Base-by-base conservation (phyloP, 1,140 invertebrate species). In the Leptestheria dahalacensis region DNA sequence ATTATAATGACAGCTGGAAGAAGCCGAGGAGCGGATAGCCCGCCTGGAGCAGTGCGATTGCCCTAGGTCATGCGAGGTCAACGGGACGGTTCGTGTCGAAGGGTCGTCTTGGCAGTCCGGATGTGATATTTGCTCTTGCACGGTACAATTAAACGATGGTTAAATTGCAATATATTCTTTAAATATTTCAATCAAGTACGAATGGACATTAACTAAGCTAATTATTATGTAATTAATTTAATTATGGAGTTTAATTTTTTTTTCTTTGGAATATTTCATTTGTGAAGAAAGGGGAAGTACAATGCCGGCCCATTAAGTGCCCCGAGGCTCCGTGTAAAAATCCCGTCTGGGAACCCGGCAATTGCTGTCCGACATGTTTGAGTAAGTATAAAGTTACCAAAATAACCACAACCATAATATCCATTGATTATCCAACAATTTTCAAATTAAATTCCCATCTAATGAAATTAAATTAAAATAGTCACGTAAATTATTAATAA, bases 21-120 rank as follows among this genome's bases (percentile, higher is more conserved):
- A 77, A 68, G 80, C 84, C 63, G 86, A 91, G 71, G 77, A 79
- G 65, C 78, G 84, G 62, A 78, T 91, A 71, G 75, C 77, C 66
- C 78, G 78, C 66, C 76, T 91, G 65, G 86, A 91, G 73, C 80
- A 87, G 68, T 94, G 89, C 74, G 87, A 92, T 72, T 92, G 89
- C 74, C 82, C 85, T 72, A 88, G 88, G 72, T 87, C 85, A 47
- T 94, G 89, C 75, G 76, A 77, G 64, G 77, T 82, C 53, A 91
- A 91, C 71, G 85, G 82, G 20, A 70, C 70, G 28, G 77, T 84
- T 25, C 80, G 84, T 67, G 79, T 82, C 21, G 88, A 92, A 69
- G 88, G 88, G 49, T 82, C 83, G 33, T 82, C 79, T 4, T 90
- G 86, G 87, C 79, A 84, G 70, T 79, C 79, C 66, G 83, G 80